Evolutionary conservation across 2,797 vertebrate species (phyloP).

Genomic region (Chrysocyon brachyurus): DNA sequence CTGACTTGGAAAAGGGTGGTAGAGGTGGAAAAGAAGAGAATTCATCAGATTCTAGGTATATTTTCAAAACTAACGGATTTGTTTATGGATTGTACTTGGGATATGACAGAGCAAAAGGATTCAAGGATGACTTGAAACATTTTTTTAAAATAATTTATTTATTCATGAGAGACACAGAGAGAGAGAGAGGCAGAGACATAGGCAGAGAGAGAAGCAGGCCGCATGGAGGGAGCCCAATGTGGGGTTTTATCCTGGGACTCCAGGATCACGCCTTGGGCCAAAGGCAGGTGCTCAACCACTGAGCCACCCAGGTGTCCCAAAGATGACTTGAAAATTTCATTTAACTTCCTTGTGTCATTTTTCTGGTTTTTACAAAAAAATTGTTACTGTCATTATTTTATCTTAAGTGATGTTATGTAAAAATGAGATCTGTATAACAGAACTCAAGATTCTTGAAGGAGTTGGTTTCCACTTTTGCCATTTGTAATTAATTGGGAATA

Average conservation of each 20-base stretch:
- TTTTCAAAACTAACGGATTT: constrained; percentile 49
- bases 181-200: no score
- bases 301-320: not conserved
- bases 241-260: no score
- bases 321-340: not conserved
- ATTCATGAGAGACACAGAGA: no score
- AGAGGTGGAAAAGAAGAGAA: not conserved
- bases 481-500: constrained; percentile 29
- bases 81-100: not conserved
- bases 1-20: not conserved
- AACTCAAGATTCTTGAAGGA: not conserved
- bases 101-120: not conserved
- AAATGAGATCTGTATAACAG: not conserved
- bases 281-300: no score
- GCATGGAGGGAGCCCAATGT: no score
- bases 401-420: not conserved
- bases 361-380: not conserved
- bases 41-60: not conserved
- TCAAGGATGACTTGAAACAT: not conserved
- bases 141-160: no score
- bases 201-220: no score
- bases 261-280: no score
- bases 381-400: not conserved
- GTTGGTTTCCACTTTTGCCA: constrained; percentile 44
- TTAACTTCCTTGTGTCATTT: not conserved